Evolutionary conservation across 2,113 vertebrate species (phyloP), one percentile per base, ranked within the genome.

Genomic region (Xiphias gladius): DNA sequence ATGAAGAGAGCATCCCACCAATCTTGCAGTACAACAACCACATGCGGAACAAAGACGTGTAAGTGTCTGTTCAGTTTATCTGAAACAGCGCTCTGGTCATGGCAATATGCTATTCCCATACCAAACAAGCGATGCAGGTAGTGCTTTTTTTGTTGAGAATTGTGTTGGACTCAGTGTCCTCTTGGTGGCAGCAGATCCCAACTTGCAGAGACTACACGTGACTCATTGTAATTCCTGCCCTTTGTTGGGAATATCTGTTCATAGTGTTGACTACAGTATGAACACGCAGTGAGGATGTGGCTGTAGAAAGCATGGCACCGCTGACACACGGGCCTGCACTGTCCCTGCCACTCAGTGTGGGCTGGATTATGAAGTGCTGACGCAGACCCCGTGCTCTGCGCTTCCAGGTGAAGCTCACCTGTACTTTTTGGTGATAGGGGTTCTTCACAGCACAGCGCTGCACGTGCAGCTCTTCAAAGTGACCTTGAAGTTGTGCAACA

Each of bases 1-100:
- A 97, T 30, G 96, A 96, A 52, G 96, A 97, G 78, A 87, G 14
- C 55, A 28, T 77, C 66, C 90, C 86, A 19, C 89, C 93, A 0
- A 28, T 93, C 61, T 58, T 91, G 48, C 86, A 92, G 20, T 96
- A 96, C 89, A 95, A 90, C 90, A 96, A 95, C 87, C 95, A 96
- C 93, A 91, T 93, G 92, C 79, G 50, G n/a, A 86, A 78, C 87
- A 95, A 93, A 82, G 89, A 94, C 0, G 11, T 91, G 94, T 95
- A 83, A 91, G 94, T 88, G 28, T 87, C 62, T 32, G 2, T 41
- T 72, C 6, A 14, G 14, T 52, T 58, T 16, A 24, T 84, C 4
- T 35, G 55, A 62, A 55, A 67, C 50, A 66, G 20, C 28, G 4
- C 30, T 59, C 5, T 22, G 43, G 35, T 79, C 5, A 2, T n/a